Evolutionary conservation across 2,113 vertebrate genomes (phyloP), one percentile per base, ranked within the genome.

Genomic region (Petrocephalus zakoni): DNA sequence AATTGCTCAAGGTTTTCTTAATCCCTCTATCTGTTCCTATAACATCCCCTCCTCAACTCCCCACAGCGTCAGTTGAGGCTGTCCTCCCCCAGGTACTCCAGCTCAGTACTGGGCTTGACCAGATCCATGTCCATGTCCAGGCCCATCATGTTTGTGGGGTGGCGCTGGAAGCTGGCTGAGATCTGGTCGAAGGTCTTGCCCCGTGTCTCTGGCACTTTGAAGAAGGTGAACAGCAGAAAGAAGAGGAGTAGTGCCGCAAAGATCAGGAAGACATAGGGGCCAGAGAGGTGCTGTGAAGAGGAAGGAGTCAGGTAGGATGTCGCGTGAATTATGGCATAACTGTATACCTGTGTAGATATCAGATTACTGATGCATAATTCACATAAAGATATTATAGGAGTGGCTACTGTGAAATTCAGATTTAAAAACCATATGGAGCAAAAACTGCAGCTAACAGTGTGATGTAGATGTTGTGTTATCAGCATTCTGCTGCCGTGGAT

Each of bases 111-210:
- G 78, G 94, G 93, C 90, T 97, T 98, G 92, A 94, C 92, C 89
- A 95, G 85, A n/a, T 96, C 95, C 89, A 95, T 85, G 34, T 92
- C 92, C 90, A 94, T 51, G 0, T 96, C 95, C 56, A 93, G 94
- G 47, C 96, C 96, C 92, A 97, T 92, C 89, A 96, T 95, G 3
- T 94, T 95, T 0, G 91, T 90, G 0, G 94, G 93, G 88, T 91
- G 92, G 85, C 90, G 91, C 19, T 91, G 93, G 91, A 98, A 98
- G 90, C 91, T 91, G 0, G 96, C 94, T 0, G 97, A 92, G 6
- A 98, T 98, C 94, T 98, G 96, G 91, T 98, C 97, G 4, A 98
- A 98, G 0, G 97, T 97, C 92, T 96, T 96, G 22, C 97, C 97
- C 68, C 95, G 93, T 0, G 97, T 98, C 92, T 98, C 97, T 0